Evolutionary conservation across 1,140 invertebrate genomes (phyloP), one percentile per base, ranked within the genome.

Genomic region (Drosophila watanabei): DNA sequence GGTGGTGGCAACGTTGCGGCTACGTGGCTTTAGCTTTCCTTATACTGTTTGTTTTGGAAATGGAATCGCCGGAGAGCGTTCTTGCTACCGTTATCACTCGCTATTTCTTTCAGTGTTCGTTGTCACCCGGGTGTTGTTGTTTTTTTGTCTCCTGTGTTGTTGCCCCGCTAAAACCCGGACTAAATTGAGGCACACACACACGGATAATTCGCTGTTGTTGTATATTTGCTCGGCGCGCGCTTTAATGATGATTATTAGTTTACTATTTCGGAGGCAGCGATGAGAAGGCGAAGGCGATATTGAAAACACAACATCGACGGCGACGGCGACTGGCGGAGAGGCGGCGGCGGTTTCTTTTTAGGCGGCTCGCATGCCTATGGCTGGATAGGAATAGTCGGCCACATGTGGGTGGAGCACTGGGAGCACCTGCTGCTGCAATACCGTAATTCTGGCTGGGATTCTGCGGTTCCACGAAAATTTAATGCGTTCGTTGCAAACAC

Each of bases 401-500:
- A 54, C 68, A 71, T 71, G 68, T 65, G 65, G 59, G 51, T 57
- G 68, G 49, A 46, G 39, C 39, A 46, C 49, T 14, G 30, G 49
- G 49, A 37, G 30, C 39, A 49, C 11, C 18, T 57, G 54, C 54
- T 57, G 16, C 45, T 52, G 61, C 20, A 51, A 24, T 51, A 24
- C 43, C 37, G 4, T 39, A 60, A 56, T 66, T 80, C 51, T 43
- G 28, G 57, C 37, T 49, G 24, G 58, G 57, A 56, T 73, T 64
- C 35, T 49, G 37, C 33, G 60, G 56, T 70, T 82, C 68, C 76
- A 81, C 85, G 41, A 79, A 85, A 88, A 90, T 88, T 88, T 88
- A 89, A 89, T 88, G 84, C 85, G 73, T 89, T 88, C 84, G 83
- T 87, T 87, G 83, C 83, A 87, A 87, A 80, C 85, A 89, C 84